A percentile compares a stretch with the other conserved stretches of the same genome.
Evolutionary conservation across 2,113 vertebrate genomes (phyloP).

Genomic region (Poicephalus gulielmi): DNA sequence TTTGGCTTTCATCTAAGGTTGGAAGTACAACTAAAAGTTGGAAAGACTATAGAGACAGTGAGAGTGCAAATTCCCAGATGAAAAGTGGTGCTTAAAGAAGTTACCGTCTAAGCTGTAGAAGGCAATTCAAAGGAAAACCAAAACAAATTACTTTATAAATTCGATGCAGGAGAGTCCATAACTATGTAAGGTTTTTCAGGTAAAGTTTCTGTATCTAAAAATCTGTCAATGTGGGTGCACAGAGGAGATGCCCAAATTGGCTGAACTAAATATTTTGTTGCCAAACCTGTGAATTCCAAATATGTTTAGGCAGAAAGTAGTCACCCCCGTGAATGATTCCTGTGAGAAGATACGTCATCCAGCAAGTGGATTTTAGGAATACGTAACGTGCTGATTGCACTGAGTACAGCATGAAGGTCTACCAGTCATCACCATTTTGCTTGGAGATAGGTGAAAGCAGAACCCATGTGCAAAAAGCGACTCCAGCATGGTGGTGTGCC

Average conservation of each 20-base stretch:
- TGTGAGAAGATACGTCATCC: neutral
- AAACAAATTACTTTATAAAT: neutral
- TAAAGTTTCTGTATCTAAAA: neutral
- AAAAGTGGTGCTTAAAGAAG: neutral
- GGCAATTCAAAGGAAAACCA: neutral
- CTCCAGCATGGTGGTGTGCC: neutral
- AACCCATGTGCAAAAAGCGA: neutral
- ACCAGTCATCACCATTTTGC: neutral
- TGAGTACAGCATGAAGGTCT: neutral
- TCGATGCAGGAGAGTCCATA: neutral
- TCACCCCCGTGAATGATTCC: neutral
- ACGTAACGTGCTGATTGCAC: rapidly evolving
- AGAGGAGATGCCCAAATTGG: neutral
- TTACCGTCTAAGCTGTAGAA: neutral
- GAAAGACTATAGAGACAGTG: neutral
- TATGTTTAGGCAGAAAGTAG: neutral
- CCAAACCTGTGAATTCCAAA: neutral
- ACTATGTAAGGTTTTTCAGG: neutral
- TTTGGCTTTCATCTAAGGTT: neutral
- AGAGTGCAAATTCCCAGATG: neutral
- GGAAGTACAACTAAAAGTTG: neutral
- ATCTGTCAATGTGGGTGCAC: neutral
- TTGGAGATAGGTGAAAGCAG: neutral
- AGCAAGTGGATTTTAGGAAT: neutral
- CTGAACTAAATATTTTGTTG: neutral